Conservation (phyloP, 2,797 vertebrate species). For the Rhyacichthys aspro region DNA sequence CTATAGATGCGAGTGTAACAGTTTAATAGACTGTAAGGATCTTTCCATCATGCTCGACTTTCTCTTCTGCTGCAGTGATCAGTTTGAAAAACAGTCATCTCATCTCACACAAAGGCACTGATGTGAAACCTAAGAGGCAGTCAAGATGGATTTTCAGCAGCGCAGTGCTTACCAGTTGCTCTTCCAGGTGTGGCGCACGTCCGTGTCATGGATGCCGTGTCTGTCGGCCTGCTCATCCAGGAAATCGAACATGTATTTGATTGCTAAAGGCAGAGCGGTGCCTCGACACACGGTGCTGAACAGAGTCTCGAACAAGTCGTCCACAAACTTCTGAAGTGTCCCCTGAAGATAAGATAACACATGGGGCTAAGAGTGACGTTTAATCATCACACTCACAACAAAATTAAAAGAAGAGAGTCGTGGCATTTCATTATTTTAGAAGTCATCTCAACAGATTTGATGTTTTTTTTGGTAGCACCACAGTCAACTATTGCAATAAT, state of each 20-base stretch:
- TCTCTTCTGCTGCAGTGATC: not conserved
- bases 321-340: constrained; percentile 97
- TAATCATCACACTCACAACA: not conserved
- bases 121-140: constrained; percentile 1
- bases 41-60: constrained; percentile 5
- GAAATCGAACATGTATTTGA: constrained; percentile 99
- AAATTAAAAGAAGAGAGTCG: too few relatives aligned
- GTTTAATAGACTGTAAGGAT: constrained; percentile 4
- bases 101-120: not conserved
- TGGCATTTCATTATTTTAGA: too few relatives aligned
- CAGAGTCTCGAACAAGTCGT: constrained; percentile 94
- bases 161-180: constrained; percentile 89
- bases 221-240: constrained; percentile 95
- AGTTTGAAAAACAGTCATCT: constrained; percentile 3
- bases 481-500: too few relatives aligned
- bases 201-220: constrained; percentile 92
- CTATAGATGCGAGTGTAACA: not conserved
- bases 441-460: too few relatives aligned
- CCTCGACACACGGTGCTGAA: constrained; percentile 97
- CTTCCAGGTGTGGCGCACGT: constrained; percentile 96
- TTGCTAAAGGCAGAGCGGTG: constrained; percentile 91
- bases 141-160: not conserved
- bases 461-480: too few relatives aligned
- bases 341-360: constrained; percentile 78
- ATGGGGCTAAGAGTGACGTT: not conserved